Conservation (phyloP, 2,888 invertebrate genomes). For the Dendrolimus houi region DNA sequence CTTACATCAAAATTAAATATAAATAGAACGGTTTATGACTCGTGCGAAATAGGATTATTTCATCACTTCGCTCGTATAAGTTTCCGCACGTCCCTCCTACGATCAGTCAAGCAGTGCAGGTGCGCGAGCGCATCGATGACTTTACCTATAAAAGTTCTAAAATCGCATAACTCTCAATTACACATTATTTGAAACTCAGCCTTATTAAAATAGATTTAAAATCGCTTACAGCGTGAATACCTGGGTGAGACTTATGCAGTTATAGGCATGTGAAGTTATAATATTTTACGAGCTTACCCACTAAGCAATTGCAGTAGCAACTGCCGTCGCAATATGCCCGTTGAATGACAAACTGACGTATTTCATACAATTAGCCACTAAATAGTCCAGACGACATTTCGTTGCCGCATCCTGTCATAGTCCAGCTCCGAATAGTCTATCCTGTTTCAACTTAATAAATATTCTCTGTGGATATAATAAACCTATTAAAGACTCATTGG, state of each 20-base stretch:
- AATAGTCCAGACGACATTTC: conserved; percentile 15
- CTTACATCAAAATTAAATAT: background rate
- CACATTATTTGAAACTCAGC: conserved; percentile 4
- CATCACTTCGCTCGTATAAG: conserved; percentile 22
- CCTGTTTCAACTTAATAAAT: conserved; percentile 17
- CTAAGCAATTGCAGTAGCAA: conserved; percentile 39
- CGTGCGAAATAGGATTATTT: conserved; percentile 23
- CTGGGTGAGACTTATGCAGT: no score
- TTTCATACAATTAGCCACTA: conserved; percentile 31
- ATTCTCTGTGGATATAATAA: conserved; percentile 14
- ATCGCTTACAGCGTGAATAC: no score
- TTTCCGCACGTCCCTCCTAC: conserved; percentile 34
- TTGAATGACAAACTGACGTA: conserved; percentile 43
- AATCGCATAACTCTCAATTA: conserved; percentile 13
- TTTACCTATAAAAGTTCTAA: conserved; percentile 12
- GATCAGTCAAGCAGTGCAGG: conserved; percentile 50
- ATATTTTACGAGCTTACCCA: conserved; percentile 26
- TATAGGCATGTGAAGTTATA: background rate
- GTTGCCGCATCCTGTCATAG: conserved; percentile 23
- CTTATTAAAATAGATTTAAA: conserved; percentile 1
- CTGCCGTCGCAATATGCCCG: conserved; percentile 39
- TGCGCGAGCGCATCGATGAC: conserved; percentile 33
- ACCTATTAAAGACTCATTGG: background rate
- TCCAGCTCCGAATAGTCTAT: conserved; percentile 22
- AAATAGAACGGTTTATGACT: conserved; percentile 1